Evolutionary conservation across 2,888 invertebrate genomes (phyloP).

Genomic region (Dynastes maya): DNA sequence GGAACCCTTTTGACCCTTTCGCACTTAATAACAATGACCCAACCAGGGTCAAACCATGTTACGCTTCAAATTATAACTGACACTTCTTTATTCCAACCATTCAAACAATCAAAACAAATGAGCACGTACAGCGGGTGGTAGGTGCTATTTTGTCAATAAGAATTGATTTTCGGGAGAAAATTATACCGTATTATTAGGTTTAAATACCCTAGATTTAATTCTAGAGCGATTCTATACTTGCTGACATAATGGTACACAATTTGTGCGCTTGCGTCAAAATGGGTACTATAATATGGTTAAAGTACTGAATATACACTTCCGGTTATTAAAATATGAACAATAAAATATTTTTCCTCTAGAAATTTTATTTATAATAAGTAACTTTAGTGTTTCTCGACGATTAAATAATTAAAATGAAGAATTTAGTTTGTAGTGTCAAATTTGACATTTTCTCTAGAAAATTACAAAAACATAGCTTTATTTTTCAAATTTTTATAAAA

Average conservation of each 20-base stretch:
- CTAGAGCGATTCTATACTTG: background rate
- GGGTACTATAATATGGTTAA: too few relatives aligned
- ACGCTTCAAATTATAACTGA: background rate
- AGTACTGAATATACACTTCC: too few relatives aligned
- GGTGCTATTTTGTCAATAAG: background rate
- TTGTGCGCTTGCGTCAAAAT: background rate
- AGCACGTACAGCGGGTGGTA: background rate
- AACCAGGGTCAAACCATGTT: background rate
- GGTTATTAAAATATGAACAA: too few relatives aligned
- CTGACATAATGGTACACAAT: background rate
- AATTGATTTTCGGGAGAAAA: background rate
- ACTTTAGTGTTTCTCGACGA: too few relatives aligned
- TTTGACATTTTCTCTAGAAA: too few relatives aligned
- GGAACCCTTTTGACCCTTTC: conserved; percentile 3
- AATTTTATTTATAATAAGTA: too few relatives aligned
- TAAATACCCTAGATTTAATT: background rate
- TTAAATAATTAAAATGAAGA: too few relatives aligned
- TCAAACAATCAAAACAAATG: background rate
- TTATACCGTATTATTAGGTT: background rate
- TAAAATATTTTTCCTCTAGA: too few relatives aligned
- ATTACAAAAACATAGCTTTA: too few relatives aligned
- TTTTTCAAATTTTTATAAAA: too few relatives aligned
- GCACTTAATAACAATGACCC: conserved; percentile 11
- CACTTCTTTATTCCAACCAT: background rate
- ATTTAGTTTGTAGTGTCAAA: too few relatives aligned